Base-by-base conservation (phyloP, 2,113 vertebrate species). In the Megaceryle torquata region DNA sequence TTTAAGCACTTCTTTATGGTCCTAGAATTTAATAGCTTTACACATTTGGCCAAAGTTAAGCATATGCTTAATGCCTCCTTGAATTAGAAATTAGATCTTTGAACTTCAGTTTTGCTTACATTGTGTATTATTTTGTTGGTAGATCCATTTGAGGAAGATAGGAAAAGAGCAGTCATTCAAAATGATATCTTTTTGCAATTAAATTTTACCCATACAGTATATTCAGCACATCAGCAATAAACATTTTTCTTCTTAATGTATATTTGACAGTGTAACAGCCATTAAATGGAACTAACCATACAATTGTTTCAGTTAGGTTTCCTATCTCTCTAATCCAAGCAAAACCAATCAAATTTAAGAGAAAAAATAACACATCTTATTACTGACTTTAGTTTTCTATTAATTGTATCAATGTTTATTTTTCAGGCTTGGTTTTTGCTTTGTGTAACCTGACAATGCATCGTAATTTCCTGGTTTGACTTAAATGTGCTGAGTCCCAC, bases 1-100 rank as follows among this genome's bases (percentile, higher is more conserved):
- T 86, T 88, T 94, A 94, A 97, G 87, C 89, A 88, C 89, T 95
- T 94, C 89, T 87, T 95, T 95, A 96, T 72, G 54, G 77, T 75
- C 76, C 56, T 71, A 71, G 41, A 41, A 97, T 48, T 82, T 88
- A 90, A 95, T 89, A 85, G 92, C 60, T 92, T 90, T 69, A 79
- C 12, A 15, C 90, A 91, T 96, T 86, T 94, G 80, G 90, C 78
- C 91, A 90, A 78, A 96, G 88, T 96, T 95, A 96, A 96, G 82
- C 82, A 88, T 90, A 91, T 84, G 86, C 76, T 95, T 96, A 96
- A 92, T 92, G 87, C 54, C 74, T 92, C 44, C 26, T 61, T 92
- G 83, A 84, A 92, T 94, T 79, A 91, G 88, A 75, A 94, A 93
- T 90, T 35, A 91, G 65, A 70, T 86, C 76, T 86, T 25, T 64